A percentile compares a stretch with the other conserved stretches of the same genome.
These are phyloP conservation scores for Deilephila porcellus DNA, from an alignment of 2,888 invertebrate genomes.

Conservation along the genomic window DNA sequence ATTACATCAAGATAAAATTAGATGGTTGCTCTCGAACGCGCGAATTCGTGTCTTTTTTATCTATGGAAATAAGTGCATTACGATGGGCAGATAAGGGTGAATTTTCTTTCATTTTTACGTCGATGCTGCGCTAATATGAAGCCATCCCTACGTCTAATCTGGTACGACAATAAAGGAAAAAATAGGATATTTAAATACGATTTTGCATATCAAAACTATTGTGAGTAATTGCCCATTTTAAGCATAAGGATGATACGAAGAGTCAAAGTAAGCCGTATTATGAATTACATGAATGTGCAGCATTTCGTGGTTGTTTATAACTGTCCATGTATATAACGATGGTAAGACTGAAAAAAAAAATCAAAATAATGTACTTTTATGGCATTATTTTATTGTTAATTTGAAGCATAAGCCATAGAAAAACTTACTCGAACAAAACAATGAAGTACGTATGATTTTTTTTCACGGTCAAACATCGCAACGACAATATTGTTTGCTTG, in stretches of 20 bases:
- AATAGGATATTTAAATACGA: background rate
- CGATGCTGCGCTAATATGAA: too few species aligned
- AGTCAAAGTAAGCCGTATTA: conserved; percentile 10
- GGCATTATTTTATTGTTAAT: conserved; percentile 31
- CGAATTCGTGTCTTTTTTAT: too few species aligned
- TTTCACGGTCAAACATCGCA: conserved; percentile 1
- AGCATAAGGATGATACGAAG: background rate
- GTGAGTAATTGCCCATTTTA: background rate
- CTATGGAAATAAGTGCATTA: too few species aligned
- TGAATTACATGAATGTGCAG: conserved; percentile 22
- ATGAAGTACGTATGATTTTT: background rate
- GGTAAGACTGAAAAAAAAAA: conserved; percentile 74
- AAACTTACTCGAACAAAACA: background rate
- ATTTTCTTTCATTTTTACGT: too few species aligned
- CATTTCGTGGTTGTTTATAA: conserved; percentile 33
- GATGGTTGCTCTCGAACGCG: too few species aligned
- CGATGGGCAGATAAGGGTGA: too few species aligned
- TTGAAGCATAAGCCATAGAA: conserved; percentile 41
- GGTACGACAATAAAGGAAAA: background rate
- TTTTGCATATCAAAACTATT: conserved; percentile 5
- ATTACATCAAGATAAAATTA: too few species aligned
- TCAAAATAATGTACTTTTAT: conserved; percentile 42
- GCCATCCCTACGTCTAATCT: too few species aligned
- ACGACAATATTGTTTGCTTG: conserved; percentile 31
- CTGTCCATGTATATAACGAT: conserved; percentile 78